Base-by-base conservation (phyloP, 2,113 vertebrate species). In the Panurus biarmicus region DNA sequence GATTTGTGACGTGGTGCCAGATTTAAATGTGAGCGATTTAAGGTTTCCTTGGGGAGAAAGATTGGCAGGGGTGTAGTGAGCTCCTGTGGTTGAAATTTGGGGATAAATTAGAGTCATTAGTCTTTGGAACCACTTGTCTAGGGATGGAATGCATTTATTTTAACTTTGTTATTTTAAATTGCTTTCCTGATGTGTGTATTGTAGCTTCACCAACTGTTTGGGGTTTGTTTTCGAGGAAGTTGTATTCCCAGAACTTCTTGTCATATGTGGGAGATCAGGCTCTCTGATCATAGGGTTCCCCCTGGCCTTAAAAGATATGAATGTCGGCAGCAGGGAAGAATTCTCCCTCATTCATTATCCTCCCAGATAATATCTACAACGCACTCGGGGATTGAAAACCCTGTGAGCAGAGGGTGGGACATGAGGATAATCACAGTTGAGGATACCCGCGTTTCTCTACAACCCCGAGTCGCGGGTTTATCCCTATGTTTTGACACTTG, bases 131-230 rank as follows among this genome's bases (percentile, higher is more conserved):
- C 31, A 0, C 80, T 58, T 14, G 38, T 35, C 18, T 14, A 5
- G 26, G 50, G 35, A 25, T 29, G 6, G 8, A 35, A 44, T 13
- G 35, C 28, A 7, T 54, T 87, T 6, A 3, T 72, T 31, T 22
- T 40, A 35, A 56, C 29, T 13, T 5, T 0, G 5, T 1, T 1
- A 22, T n/a, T 86, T 60, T 29, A 53, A 12, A 26, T n/a, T 0
- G 1, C 19, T 57, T 84, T 71, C 58, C 54, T 76, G 47, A 28
- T 9, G 2, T 1, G 23, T 22, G 11, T 13, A 5, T 23, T 22
- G 42, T 21, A 45, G 84, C 42, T 91, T 57, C 25, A 23, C 19
- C 60, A 56, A 74, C 73, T 73, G 70, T 44, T 71, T 23, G 60
- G 51, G 67, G 38, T 47, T 93, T 71, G 64, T 87, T 72, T 47